A percentile compares a stretch with the other conserved stretches of the same genome.
These are phyloP conservation scores for Ennomos fuscantarius DNA, from an alignment of 2,888 invertebrate genomes.

Conservation along the genomic window DNA sequence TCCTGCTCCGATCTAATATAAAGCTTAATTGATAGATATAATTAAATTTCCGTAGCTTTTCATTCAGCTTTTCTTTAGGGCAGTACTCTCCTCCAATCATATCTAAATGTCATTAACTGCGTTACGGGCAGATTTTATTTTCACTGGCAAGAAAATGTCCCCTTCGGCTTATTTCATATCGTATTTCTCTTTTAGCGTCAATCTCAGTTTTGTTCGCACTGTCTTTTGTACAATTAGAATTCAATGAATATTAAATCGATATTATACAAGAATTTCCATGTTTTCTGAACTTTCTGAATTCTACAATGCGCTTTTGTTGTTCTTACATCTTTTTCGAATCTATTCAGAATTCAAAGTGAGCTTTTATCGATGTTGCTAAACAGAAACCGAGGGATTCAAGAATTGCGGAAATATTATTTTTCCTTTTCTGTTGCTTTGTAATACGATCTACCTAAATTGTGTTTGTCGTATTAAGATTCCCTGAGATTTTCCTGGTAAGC, in stretches of 20 bases:
- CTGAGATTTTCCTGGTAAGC: neutral
- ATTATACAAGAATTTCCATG: too few relatives aligned
- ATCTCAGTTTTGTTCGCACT: too few relatives aligned
- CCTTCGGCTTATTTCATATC: too few relatives aligned
- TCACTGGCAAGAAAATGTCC: neutral
- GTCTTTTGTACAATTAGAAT: too few relatives aligned
- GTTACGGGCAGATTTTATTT: neutral
- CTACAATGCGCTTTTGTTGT: slow-evolving; percentile 1
- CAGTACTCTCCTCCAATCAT: neutral
- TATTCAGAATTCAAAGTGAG: slow-evolving; percentile 14
- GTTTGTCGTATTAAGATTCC: slow-evolving; percentile 6
- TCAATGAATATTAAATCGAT: too few relatives aligned
- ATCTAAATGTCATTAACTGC: neutral
- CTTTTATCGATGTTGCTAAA: slow-evolving; percentile 10
- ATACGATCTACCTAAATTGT: slow-evolving; percentile 13
- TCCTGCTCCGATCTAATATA: slow-evolving; percentile 12
- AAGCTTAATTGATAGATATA: slow-evolving; percentile 22
- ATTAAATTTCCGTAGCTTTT: slow-evolving; percentile 19
- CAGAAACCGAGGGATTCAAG: slow-evolving; percentile 1
- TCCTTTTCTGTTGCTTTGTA: slow-evolving; percentile 6
- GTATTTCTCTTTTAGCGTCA: too few relatives aligned
- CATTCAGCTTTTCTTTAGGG: slow-evolving; percentile 1
- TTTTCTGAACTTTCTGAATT: neutral
- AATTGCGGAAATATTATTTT: slow-evolving; percentile 7
- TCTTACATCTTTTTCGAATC: neutral